These are phyloP conservation scores for Brachirus orientalis DNA, from an alignment of 2,113 vertebrate genomes.

Conservation along the genomic window DNA sequence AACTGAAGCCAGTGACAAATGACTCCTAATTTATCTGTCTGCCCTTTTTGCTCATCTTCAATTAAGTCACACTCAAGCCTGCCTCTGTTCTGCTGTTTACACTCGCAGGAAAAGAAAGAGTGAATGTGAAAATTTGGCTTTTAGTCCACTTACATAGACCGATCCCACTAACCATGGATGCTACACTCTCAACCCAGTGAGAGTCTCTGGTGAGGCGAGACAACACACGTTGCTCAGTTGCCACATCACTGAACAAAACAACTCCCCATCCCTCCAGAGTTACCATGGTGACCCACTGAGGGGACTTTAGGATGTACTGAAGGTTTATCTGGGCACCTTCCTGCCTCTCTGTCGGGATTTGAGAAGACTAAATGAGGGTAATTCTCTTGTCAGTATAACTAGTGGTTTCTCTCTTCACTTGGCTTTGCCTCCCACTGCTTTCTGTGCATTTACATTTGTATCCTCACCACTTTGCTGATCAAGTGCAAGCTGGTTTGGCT, in stretches of 20 bases:
- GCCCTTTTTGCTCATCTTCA: background rate
- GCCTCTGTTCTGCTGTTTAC: background rate
- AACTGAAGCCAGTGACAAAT: conserved; percentile 6
- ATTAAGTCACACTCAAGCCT: background rate
- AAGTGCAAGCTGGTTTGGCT: too few relatives aligned
- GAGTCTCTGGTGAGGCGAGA: too few relatives aligned
- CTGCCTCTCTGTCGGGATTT: conserved; percentile 1
- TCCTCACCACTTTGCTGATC: conserved; percentile 3
- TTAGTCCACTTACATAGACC: background rate
- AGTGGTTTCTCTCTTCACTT: conserved; percentile 13
- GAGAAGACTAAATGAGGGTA: conserved; percentile 9
- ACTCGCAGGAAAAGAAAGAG: background rate
- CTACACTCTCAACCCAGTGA: background rate
- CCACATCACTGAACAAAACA: conserved; percentile 22
- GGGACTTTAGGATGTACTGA: conserved; percentile 10
- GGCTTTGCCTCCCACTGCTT: conserved; percentile 22
- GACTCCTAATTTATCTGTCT: conserved; percentile 14
- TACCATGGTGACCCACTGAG: conserved; percentile 52
- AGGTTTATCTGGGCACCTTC: conserved; percentile 34
- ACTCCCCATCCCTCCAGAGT: conserved; percentile 2
- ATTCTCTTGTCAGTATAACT: conserved; percentile 46
- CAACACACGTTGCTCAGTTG: conserved; percentile 7
- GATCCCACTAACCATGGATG: too few relatives aligned
- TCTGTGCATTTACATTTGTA: background rate
- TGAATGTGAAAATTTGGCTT: background rate